Base-by-base conservation (phyloP, 2,797 vertebrate species). In the Coilia nasus region DNA sequence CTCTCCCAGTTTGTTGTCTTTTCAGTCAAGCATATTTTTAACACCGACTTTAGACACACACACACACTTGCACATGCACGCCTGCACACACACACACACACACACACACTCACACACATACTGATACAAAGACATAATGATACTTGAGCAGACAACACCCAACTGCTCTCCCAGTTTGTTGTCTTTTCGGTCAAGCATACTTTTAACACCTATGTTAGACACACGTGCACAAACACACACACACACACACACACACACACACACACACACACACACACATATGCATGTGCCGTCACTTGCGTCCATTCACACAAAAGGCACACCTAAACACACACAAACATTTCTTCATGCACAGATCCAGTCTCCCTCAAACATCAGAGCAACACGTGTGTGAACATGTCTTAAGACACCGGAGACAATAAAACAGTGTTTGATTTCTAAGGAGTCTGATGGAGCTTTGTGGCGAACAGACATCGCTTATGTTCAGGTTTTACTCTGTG, bases 341-440 rank as follows among this genome's bases (percentile, higher is more conserved):
- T 75, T 41, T 41, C 67, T 28, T 21, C 17, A 15, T 35, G 31
- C 31, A 75, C 31, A 35, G 31, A 41, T 6, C 31, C 67, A 19
- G 28, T 75, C 67, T 35, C 83, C 81, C 80, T 83, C 83, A 60
- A 57, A 83, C 25, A 35, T 19, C 47, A 86, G 81, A 84, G 50
- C 86, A 82, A 44, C 83, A 57, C 47, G 67, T 62, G 31, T 83
- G 84, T 85, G 78, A 81, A n/a, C 82, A 44, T 15, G 44, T 28
- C 41, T 81, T 21, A 46, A 67, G 35, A 25, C 56, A 56, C 23
- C 3, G 17, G 2, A 31, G n/a, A 81, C 25, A 82, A 44, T 82
- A 81, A 85, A 82, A 64, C 86, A 87, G 84, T 81, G 86, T 87
- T 83, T 81, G 12, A 47, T 83, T 82, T 81, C 67, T 71, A 12